These are phyloP conservation scores for Patagioenas fasciata DNA, from an alignment of 2,113 vertebrate species.

Conservation along the genomic window DNA sequence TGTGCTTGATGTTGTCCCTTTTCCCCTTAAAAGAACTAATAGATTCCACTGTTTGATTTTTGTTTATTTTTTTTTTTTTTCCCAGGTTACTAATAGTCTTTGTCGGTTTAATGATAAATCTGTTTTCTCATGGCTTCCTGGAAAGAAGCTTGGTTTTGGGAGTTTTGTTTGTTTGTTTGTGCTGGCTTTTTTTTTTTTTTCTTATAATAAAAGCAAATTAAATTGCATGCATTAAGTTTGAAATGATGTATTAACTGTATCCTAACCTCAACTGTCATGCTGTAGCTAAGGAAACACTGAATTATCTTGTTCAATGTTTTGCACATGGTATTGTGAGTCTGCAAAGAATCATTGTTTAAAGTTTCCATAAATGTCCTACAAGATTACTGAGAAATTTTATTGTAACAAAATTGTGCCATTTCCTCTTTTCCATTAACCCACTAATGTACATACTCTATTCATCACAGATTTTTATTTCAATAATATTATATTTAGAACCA, in stretches of 20 bases:
- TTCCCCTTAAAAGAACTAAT: neutral
- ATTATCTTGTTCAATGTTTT: conserved; percentile 43
- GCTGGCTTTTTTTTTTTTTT: neutral
- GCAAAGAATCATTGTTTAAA: neutral
- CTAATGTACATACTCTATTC: neutral
- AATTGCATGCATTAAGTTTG: neutral
- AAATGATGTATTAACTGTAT: conserved; percentile 20
- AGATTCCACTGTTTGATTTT: neutral
- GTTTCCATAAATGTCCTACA: neutral
- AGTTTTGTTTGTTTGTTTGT: neutral
- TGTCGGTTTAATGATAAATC: neutral
- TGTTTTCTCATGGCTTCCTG: neutral
- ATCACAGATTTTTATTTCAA: conserved; percentile 7
- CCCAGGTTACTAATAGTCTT: neutral
- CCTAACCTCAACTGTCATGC: neutral
- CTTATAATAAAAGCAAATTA: neutral
- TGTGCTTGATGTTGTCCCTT: neutral
- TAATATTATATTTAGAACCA: neutral
- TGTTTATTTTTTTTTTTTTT: neutral
- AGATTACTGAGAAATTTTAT: conserved; percentile 17
- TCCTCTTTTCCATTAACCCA: neutral
- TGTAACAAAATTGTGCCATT: neutral
- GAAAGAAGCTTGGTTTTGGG: neutral
- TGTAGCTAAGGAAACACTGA: conserved; percentile 20
- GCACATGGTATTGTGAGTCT: neutral